Conservation (phyloP, 2,888 invertebrate genomes). For the Polyommatus icarus region DNA sequence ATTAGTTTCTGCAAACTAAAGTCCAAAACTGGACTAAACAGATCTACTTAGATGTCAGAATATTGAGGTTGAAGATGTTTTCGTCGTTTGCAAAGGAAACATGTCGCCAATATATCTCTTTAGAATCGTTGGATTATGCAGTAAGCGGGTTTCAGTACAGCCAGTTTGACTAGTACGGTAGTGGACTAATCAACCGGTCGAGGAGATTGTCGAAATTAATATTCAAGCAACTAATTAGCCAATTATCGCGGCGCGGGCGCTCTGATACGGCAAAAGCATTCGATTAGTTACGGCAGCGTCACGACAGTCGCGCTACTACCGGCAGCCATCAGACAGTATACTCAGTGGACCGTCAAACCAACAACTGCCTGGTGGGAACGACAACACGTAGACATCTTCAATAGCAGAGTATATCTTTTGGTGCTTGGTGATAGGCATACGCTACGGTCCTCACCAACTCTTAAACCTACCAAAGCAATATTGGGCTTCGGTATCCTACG, state of each 20-base stretch:
- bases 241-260: conserved; percentile 28
- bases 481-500: background rate
- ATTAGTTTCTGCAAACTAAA: background rate
- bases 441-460: too few relatives aligned
- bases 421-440: too few relatives aligned
- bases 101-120: background rate
- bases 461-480: background rate
- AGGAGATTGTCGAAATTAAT: conserved; percentile 14
- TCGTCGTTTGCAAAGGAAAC: background rate
- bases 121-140: background rate
- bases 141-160: background rate
- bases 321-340: conserved; percentile 33
- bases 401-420: background rate
- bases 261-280: conserved; percentile 25
- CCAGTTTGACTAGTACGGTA: conserved; percentile 16
- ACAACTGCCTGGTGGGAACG: background rate
- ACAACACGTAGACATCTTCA: background rate
- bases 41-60: background rate
- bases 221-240: conserved; percentile 21
- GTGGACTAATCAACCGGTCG: conserved; percentile 14
- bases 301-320: conserved; percentile 25
- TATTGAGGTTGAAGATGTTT: background rate
- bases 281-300: conserved; percentile 24
- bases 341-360: background rate
- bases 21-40: background rate